phyloP scores from a whole-genome alignment of 2,113 vertebrate species.

The Procavia capensis region DNA sequence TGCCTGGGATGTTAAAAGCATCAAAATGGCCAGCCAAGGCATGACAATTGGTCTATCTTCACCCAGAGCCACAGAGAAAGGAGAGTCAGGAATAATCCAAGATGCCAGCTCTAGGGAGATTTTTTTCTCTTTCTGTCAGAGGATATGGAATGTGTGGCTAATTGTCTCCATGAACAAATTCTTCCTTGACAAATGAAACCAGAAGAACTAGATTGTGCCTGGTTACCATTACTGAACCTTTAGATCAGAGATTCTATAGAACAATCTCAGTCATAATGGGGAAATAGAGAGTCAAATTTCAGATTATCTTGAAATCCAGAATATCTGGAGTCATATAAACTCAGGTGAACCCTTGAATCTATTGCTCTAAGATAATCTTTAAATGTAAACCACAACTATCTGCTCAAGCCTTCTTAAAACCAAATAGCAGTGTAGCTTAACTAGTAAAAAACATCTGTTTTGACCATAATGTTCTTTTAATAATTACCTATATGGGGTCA shows the following conservation, averaged over 20 bases:
- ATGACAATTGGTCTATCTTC: not conserved
- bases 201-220: not conserved
- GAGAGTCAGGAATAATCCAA: not conserved
- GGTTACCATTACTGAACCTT: not conserved
- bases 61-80: not conserved
- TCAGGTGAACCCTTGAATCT: not conserved
- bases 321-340: not conserved
- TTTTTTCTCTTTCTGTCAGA: too few relatives aligned
- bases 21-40: not conserved
- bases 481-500: not conserved
- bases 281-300: not conserved
- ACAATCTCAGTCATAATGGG: not conserved
- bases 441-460: not conserved
- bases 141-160: not conserved
- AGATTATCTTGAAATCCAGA: not conserved
- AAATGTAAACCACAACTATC: not conserved
- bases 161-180: not conserved
- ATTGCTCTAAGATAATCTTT: not conserved
- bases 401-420: not conserved
- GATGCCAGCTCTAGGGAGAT: too few relatives aligned
- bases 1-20: not conserved
- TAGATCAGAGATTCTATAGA: not conserved
- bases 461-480: not conserved
- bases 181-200: not conserved
- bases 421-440: not conserved